Base-by-base conservation (phyloP, 1,140 invertebrate species). In the Heliconius eleuchia region DNA sequence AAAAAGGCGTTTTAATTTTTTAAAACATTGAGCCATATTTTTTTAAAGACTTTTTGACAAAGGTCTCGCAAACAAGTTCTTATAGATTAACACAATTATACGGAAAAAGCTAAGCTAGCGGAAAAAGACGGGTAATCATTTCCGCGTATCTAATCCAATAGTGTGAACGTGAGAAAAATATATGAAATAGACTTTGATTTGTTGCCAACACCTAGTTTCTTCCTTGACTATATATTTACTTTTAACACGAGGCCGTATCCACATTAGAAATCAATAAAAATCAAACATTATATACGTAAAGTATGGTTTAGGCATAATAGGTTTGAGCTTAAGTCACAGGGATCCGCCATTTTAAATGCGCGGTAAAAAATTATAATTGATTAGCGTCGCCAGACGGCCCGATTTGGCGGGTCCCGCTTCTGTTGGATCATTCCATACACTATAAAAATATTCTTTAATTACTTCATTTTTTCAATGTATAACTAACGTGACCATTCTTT, bases 71-170 rank as follows among this genome's bases (percentile, higher is more conserved):
- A 66, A 27, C 8, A 66, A 11, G 11, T 27, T 66, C 27, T 13
- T 16, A 66, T 27, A 66, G 60, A 66, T 66, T 66, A 66, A 30
- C 11, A 30, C 60, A 66, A 66, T 66, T 66, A 66, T 23, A n/a
- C 60, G 60, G 60, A 66, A 66, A 66, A 66, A 66, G 60, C 60
- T 23, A 23, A 23, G 23, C 23, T 23, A 23, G 23, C 23, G 23
- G 23, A 23, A 23, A 23, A 23, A 23, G 23, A 66, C 60, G 27
- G 19, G 57, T 30, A 30, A 30, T 66, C 52, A 16, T 66, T 75
- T 75, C 74, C 74, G 74, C 37, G 60, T 37, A 75, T 27, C 74
- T 75, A 66, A 75, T 75, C 74, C 74, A 42, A 66, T 66, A 75
- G 55, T 13, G 55, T 30, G 60, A 34, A 75, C 74, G 74, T 75